These are phyloP conservation scores for Octodon degus DNA, from an alignment of 2,113 vertebrate genomes.

Conservation along the genomic window DNA sequence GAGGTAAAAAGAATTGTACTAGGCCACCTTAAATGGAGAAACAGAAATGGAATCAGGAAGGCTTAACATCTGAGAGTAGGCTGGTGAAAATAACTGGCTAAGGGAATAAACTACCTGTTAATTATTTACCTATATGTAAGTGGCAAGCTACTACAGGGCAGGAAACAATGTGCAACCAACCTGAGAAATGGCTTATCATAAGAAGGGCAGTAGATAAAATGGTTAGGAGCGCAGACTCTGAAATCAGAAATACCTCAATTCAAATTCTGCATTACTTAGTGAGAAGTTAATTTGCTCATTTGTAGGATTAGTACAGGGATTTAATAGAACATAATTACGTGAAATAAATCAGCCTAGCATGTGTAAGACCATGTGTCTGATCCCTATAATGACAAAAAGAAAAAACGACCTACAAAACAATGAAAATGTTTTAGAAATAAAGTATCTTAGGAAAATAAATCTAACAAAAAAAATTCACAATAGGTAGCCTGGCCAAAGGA, in stretches of 20 bases:
- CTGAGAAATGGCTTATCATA: background rate
- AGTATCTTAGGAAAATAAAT: slow-evolving; percentile 64
- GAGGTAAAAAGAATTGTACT: background rate
- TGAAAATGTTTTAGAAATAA: background rate
- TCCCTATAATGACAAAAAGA: no score
- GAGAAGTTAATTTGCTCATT: slow-evolving; percentile 36
- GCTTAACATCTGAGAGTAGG: background rate
- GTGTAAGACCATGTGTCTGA: no score
- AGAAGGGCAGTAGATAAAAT: background rate
- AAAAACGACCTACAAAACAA: no score
- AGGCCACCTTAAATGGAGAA: background rate
- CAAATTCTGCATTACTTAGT: background rate
- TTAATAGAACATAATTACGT: background rate
- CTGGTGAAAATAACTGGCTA: background rate
- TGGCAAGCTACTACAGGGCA: background rate
- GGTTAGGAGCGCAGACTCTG: background rate
- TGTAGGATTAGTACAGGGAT: background rate
- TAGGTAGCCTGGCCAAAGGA: background rate
- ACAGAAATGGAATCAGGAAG: background rate
- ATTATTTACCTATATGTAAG: slow-evolving; percentile 5
- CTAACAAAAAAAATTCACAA: slow-evolving; percentile 37
- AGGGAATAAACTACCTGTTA: slow-evolving; percentile 19
- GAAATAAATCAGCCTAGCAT: background rate
- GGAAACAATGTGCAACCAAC: slow-evolving; percentile 18
- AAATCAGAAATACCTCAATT: background rate